A percentile compares a stretch with the other conserved stretches of the same genome.
Evolutionary conservation across 2,113 vertebrate species (phyloP).

Genomic region (Smithornis capensis): DNA sequence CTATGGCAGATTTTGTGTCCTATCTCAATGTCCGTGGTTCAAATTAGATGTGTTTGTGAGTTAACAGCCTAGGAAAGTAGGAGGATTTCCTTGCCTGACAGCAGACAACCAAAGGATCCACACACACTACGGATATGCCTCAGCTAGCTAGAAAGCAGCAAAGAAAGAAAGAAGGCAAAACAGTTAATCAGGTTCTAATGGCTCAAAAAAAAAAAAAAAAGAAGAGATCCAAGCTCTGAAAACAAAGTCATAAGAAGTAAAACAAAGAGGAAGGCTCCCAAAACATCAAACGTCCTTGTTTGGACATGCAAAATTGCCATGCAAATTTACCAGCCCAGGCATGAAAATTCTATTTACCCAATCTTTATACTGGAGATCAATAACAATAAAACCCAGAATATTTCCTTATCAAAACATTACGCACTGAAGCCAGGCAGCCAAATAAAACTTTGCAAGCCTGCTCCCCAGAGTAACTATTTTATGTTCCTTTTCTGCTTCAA

Average conservation of each 20-base stretch:
- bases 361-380: not conserved
- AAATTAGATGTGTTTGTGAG: not conserved
- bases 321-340: not conserved
- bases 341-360: not conserved
- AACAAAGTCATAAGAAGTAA: not conserved
- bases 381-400: not conserved
- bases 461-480: not conserved
- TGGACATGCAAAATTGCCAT: not conserved
- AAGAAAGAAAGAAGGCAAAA: no score
- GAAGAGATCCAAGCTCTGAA: not conserved
- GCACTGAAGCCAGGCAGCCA: not conserved
- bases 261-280: not conserved
- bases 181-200: not conserved
- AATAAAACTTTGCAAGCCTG: constrained; percentile 25
- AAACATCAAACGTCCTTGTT: not conserved
- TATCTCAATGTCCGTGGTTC: fast-evolving
- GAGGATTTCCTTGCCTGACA: not conserved
- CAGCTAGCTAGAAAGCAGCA: not conserved
- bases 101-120: not conserved
- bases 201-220: not conserved
- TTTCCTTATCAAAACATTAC: not conserved
- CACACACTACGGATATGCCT: not conserved
- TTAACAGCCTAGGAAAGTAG: not conserved
- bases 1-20: not conserved
- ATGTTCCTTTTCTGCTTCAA: constrained; percentile 48